These are phyloP conservation scores for Carterocephalus palaemon DNA, from an alignment of 2,888 invertebrate species.

Conservation along the genomic window DNA sequence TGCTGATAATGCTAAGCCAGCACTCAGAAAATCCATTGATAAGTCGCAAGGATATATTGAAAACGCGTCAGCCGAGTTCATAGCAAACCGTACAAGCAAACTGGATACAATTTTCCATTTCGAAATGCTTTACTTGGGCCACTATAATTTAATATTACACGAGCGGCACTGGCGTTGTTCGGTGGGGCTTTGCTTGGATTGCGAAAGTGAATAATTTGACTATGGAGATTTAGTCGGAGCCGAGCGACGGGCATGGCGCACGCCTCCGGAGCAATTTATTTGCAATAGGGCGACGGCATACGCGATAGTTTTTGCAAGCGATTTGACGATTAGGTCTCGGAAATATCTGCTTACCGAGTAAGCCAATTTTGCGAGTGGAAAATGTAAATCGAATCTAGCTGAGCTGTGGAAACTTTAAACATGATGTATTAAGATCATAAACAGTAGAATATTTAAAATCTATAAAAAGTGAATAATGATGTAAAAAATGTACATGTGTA, in stretches of 20 bases:
- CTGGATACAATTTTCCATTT: conserved; percentile 69
- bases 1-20: conserved; percentile 16
- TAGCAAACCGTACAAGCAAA: conserved; percentile 47
- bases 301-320: conserved; percentile 20
- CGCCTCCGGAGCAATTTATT: conserved; percentile 61
- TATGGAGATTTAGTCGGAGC: conserved; percentile 59
- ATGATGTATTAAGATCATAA: too few relatives aligned
- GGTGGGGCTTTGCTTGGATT: conserved; percentile 65
- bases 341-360: conserved; percentile 7
- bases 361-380: conserved; percentile 12
- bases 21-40: conserved; percentile 30
- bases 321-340: conserved; percentile 11
- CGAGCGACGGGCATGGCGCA: conserved; percentile 41
- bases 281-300: conserved; percentile 36
- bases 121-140: conserved; percentile 67
- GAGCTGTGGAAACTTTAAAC: too few relatives aligned
- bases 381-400: background rate
- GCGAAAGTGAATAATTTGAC: conserved; percentile 75
- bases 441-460: too few relatives aligned
- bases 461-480: too few relatives aligned
- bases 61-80: conserved; percentile 45
- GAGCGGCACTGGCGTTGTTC: conserved; percentile 51
- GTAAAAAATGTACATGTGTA: too few relatives aligned
- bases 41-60: conserved; percentile 38
- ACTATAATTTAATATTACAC: conserved; percentile 77